A percentile compares a stretch with the other conserved stretches of the same genome.
These are phyloP conservation scores for Andrena cerasifolii DNA, from an alignment of 1,140 invertebrate genomes.

Conservation along the genomic window DNA sequence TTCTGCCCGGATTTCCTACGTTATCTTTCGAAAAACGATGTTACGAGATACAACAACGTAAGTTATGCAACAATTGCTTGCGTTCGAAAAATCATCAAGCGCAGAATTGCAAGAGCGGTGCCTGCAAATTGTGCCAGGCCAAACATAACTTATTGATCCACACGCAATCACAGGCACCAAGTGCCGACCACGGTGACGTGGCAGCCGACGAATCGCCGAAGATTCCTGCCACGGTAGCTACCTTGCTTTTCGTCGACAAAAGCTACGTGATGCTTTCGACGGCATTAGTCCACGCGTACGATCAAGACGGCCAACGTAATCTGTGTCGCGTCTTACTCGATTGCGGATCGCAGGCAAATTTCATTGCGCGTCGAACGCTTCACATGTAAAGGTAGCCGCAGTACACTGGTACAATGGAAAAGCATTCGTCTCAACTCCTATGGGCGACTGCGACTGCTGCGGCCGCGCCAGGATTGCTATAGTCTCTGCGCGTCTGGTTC, in stretches of 20 bases:
- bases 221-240: neutral
- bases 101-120: neutral
- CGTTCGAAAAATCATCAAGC: neutral
- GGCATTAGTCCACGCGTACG: neutral
- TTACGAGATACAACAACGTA: neutral
- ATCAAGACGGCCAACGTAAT: neutral
- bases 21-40: neutral
- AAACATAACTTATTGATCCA: slow-evolving; percentile 10
- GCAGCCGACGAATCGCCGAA: neutral
- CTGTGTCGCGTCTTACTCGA: neutral
- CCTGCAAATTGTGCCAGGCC: neutral
- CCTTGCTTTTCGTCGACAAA: too few species aligned
- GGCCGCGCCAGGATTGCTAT: too few species aligned
- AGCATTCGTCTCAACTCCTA: too few species aligned
- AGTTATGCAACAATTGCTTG: neutral
- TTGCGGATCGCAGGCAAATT: slow-evolving; percentile 23
- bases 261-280: neutral
- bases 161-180: too few species aligned
- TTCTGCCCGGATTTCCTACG: neutral
- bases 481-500: too few species aligned
- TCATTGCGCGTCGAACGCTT: slow-evolving; percentile 1
- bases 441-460: too few species aligned
- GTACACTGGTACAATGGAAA: too few species aligned
- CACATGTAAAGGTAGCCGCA: too few species aligned
- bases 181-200: neutral